Evolutionary conservation across 30 jellyfish, hydroid and myxozoan genomes (phyloP), one percentile per base, ranked within the genome.

Genomic region (Aurelia aurita): DNA sequence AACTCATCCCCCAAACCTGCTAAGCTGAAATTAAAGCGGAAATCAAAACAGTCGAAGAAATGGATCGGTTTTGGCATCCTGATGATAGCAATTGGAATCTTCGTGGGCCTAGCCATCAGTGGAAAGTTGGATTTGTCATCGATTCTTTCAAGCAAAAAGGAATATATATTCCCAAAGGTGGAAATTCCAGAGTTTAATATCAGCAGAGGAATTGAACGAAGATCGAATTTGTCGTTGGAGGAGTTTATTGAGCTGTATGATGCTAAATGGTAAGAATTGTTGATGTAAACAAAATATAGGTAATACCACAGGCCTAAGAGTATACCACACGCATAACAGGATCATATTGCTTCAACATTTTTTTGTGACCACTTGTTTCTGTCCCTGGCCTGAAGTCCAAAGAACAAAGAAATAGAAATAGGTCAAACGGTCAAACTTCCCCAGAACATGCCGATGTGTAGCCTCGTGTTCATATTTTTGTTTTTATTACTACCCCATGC

Each of bases 141-240:
- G n/a, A 32, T 32, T 13, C 29, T 10, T 19, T 51, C 69, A 71
- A 51, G 22, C n/a, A 21, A 18, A 43, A 35, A 58, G 54, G 46
- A 46, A 21, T 81, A 43, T 34, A 69, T 51, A 1, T 83, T 83
- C 77, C 32, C 20, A 16, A 43, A n/a, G 28, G 53, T 19, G 15
- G 79, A 82, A 3, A 54, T 71, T 45, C 93, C 87, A 2, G 87
- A 70, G 47, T 83, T 83, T 63, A 43, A 83, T 45, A 83, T 75
- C 29, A 49, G 58, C 67, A 76, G 87, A 43, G 96, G 96, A 29
- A 87, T 87, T 47, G 96, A 87, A n/a, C 79, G 96, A 61, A 68
- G 96, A 55, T 87, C 96, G 0, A 87, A 87, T 32, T 70, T 87
- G 35, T 74, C 90, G 27, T 31, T 87, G 75, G 96, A 75, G 25